These are phyloP conservation scores for Pristionchus exspectatus DNA, from an alignment of 2,888 invertebrate species.

Conservation along the genomic window DNA sequence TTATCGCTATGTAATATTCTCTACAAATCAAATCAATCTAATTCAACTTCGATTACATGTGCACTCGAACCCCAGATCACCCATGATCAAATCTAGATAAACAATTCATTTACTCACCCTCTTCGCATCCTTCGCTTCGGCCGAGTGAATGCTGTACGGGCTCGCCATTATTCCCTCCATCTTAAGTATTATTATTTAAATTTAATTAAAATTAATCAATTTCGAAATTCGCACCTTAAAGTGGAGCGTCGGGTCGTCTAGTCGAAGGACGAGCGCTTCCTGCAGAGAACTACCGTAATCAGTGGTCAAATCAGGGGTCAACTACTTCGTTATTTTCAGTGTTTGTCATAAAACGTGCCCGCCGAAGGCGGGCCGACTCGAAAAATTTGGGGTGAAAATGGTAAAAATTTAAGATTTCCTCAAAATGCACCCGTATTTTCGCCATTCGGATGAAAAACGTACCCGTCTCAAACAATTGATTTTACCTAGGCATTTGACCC, in stretches of 20 bases:
- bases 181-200: not conserved
- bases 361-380: too few species aligned
- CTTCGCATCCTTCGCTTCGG: conserved; percentile 28
- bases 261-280: conserved; percentile 20
- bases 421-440: too few species aligned
- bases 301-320: not conserved
- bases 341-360: too few species aligned
- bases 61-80: not conserved
- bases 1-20: not conserved
- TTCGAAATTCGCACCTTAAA: conserved; percentile 10
- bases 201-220: not conserved
- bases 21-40: not conserved
- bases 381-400: too few species aligned
- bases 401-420: too few species aligned
- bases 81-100: not conserved
- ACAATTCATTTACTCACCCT: not conserved
- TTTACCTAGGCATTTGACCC: too few species aligned
- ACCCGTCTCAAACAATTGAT: too few species aligned
- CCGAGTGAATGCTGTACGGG: conserved; percentile 46
- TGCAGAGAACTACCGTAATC: not conserved
- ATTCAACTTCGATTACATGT: not conserved
- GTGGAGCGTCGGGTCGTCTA: not conserved
- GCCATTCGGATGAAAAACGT: too few species aligned
- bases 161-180: conserved; percentile 50
- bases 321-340: too few species aligned